These are phyloP conservation scores for Eidolon helvum DNA, from an alignment of 2,113 vertebrate species.

Conservation along the genomic window DNA sequence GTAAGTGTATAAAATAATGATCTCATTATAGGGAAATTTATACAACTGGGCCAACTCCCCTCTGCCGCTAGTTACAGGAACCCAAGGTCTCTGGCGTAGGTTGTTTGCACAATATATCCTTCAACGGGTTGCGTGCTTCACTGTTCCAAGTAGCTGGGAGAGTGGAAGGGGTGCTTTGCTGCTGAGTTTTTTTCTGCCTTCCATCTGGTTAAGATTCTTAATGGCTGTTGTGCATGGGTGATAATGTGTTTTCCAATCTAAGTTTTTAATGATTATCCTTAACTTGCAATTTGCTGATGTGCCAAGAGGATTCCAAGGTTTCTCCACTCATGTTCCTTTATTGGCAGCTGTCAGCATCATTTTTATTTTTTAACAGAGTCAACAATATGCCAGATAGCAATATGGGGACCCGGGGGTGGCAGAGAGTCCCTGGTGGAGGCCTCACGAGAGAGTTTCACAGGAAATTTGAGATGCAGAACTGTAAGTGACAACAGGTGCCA, in stretches of 20 bases:
- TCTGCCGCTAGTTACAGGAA: not conserved
- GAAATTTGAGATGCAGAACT: not conserved
- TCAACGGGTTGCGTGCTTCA: not conserved
- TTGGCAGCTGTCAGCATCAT: not conserved
- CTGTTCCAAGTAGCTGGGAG: not conserved
- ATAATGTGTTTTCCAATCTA: not conserved
- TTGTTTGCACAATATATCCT: not conserved
- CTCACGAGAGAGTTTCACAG: not conserved
- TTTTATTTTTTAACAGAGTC: not conserved
- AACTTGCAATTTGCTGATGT: not conserved
- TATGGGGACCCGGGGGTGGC: not conserved
- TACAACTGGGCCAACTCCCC: not conserved
- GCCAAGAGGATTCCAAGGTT: not conserved
- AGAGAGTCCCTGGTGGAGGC: not conserved
- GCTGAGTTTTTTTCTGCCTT: not conserved
- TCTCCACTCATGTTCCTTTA: not conserved
- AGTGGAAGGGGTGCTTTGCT: not conserved
- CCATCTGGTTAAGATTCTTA: constrained; percentile 35
- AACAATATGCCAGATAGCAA: not conserved
- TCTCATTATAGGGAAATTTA: constrained; percentile 3
- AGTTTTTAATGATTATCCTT: not conserved
- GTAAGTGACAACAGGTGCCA: too few relatives aligned
- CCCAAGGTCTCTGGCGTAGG: not conserved
- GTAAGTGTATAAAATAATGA: constrained; percentile 50
- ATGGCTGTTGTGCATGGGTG: not conserved